Evolutionary conservation across 1,140 invertebrate species (phyloP), one percentile per base, ranked within the genome.

Genomic region (Drosophila cardini): DNA sequence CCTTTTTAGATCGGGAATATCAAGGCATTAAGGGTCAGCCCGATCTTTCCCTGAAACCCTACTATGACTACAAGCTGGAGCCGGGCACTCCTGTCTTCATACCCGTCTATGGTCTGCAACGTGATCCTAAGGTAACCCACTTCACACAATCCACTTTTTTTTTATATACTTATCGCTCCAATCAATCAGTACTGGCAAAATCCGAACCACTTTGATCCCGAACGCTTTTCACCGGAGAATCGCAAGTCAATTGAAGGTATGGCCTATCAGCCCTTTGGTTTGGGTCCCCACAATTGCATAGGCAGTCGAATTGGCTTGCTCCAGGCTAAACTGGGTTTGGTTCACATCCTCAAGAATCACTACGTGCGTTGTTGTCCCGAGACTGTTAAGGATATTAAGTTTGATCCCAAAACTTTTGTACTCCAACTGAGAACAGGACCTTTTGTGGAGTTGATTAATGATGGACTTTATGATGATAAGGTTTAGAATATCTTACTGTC

Each of bases 211-310:
- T 97, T 93, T 80, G 90, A 93, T 69, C 96, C 96, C 0, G 94
- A 96, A 68, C 93, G 95, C 72, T 95, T 95, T 70, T 92, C 84
- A 13, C 87, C 93, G 3, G 91, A 93, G 36, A 91, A 93, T 36
- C 93, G 92, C 11, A 64, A 80, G 55, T 96, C 77, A 2, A 26
- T 77, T 93, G 91, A 91, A 96, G 50, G 96, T 69, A 75, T 71
- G 46, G 81, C 73, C n/a, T 85, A 85, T 30, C 77, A 92, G 71
- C 90, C 97, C 0, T 97, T 97, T 82, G 96, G 96, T 3, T 94
- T 95, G 61, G 96, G 96, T 10, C 95, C 95, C 2, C 93, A 95
- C 26, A 95, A 94, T 89, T 97, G 96, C 84, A 96, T 97, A 72
- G 96, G 95, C 94, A 92, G 90, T 73, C 77, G 90, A 2, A 65